Base-by-base conservation (phyloP, 1,140 invertebrate species). In the Drosophila elegans region DNA sequence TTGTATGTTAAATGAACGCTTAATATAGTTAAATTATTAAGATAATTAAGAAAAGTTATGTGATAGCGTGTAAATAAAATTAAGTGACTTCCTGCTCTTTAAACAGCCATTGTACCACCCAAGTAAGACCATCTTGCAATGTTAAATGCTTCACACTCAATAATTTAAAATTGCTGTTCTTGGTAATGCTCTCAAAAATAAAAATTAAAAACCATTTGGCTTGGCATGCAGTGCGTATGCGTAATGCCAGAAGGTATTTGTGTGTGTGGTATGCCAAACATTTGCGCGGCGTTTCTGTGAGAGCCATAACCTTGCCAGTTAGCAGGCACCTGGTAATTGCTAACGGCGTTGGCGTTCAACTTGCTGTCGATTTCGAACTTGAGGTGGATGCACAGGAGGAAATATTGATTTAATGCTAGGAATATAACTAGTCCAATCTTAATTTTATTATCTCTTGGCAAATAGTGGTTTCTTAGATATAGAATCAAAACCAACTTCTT, bases 321-420 rank as follows among this genome's bases (percentile, higher is more conserved):
- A 80, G 73, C 67, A 76, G 79, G 59, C 81, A 88, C 66, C 83
- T 88, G 83, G 69, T 75, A 82, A 86, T 86, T 86, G 83, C 79
- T 79, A 79, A 42, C 76, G 74, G 81, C 69, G 74, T 80, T 74
- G 77, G 61, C 76, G 69, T 81, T 52, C 45, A 53, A 41, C 60
- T 64, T 59, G 78, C 41, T 4, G 53, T 51, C 48, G 59, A 16
- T 16, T 63, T 59, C 55, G 72, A 39, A 16, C 42, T 64, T 57
- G 53, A 42, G 32, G 39, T 59, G 44, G n/a, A 42, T 41, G 45
- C 64, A 68, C 64, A 6, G 41, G 10, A 44, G 10, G 36, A 21
- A 48, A 44, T 3, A 16, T 5, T 12, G 39, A 5, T n/a, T 10
- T 44, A 44, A 9, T 38, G 7, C 7, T 32, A 0, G 29, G 6